Percentiles rank a stretch among this genome's conserved stretches.
phyloP scores from a whole-genome alignment of 1,140 invertebrate species.

The Gryllus bimaculatus region DNA sequence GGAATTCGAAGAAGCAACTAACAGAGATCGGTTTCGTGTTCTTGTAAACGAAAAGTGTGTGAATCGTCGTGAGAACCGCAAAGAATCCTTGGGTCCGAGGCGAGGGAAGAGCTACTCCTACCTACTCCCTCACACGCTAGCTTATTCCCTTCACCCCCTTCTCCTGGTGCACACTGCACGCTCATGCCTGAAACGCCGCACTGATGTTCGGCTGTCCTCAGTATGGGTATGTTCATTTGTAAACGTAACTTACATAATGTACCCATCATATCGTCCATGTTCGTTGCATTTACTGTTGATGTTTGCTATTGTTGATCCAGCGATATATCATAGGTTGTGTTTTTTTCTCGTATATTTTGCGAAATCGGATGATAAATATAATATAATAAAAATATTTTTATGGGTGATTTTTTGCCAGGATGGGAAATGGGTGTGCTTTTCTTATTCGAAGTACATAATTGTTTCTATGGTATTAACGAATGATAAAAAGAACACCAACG shows the following conservation, averaged over 20 bases:
- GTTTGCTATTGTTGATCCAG: constrained; percentile 4
- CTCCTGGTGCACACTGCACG: background rate
- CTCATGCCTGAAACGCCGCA: background rate
- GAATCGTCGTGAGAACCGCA: no score
- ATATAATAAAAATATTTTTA: constrained; percentile 6
- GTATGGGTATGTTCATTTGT: background rate
- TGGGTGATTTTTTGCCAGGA: background rate
- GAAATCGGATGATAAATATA: background rate
- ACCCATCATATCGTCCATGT: constrained; percentile 3
- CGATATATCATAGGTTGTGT: constrained; percentile 4
- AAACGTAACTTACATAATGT: background rate
- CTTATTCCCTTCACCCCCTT: background rate
- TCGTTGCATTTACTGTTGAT: constrained; percentile 4
- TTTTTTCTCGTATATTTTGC: constrained; percentile 5
- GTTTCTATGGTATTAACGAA: background rate
- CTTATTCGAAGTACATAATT: background rate
- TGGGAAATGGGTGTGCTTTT: background rate
- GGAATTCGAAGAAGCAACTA: no score
- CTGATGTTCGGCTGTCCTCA: background rate
- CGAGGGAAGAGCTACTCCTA: background rate
- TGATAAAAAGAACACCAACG: background rate
- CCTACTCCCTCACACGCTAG: background rate
- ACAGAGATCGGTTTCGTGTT: no score
- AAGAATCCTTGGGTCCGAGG: no score
- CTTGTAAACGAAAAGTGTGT: no score